A percentile compares a stretch with the other conserved stretches of the same genome.
These are phyloP conservation scores for Trachemys scripta DNA, from an alignment of 2,113 vertebrate genomes.

Conservation along the genomic window DNA sequence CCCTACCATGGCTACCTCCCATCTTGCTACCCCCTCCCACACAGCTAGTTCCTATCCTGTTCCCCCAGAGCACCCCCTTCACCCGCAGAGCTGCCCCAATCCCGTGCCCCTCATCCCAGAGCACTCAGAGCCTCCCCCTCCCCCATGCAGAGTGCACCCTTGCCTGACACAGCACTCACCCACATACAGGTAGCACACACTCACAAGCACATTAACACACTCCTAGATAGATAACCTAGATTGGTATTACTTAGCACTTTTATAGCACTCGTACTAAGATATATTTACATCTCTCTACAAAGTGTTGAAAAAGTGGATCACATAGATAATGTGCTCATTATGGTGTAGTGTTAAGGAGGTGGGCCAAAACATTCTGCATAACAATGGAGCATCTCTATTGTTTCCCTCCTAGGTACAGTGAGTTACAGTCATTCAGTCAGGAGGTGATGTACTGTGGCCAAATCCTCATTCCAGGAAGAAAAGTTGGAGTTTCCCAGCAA, in stretches of 20 bases:
- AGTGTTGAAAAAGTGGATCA: neutral
- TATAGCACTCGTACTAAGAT: neutral
- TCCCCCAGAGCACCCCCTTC: too few species aligned
- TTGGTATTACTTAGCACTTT: too few species aligned
- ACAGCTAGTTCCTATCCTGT: too few species aligned
- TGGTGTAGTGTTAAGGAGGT: neutral
- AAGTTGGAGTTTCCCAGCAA: neutral
- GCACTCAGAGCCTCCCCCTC: neutral
- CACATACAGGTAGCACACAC: neutral
- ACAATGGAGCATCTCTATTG: neutral
- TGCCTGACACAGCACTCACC: neutral
- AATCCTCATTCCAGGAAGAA: neutral
- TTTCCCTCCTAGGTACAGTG: neutral
- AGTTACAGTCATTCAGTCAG: neutral
- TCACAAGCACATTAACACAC: neutral
- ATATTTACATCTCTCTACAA: constrained; percentile 21
- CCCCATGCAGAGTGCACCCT: neutral
- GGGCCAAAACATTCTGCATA: neutral
- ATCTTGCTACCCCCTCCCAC: too few species aligned
- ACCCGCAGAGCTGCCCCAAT: too few species aligned
- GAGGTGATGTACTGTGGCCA: neutral
- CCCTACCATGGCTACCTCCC: neutral
- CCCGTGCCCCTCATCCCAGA: too few species aligned
- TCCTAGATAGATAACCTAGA: too few species aligned
- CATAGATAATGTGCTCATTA: too few species aligned